phyloP scores from a whole-genome alignment of 2,113 vertebrate species.

The Centropus unirufus region DNA sequence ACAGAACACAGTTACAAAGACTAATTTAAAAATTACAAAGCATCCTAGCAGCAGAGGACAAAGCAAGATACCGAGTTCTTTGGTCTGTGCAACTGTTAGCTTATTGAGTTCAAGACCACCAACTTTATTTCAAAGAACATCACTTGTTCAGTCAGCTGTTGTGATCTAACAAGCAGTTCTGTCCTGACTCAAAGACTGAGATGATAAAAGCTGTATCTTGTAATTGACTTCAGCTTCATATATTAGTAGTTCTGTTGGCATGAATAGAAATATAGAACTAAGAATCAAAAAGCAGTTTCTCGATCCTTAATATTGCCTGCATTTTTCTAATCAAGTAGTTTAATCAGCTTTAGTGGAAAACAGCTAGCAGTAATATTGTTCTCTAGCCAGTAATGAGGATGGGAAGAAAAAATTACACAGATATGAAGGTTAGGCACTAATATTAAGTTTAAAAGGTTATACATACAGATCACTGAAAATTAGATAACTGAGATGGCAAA shows the following conservation, averaged over 20 bases:
- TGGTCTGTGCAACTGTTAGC: not conserved
- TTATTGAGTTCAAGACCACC: not conserved
- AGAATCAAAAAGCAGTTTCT: not conserved
- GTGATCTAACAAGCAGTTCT: not conserved
- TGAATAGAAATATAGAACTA: not conserved
- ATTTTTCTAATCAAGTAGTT: not conserved
- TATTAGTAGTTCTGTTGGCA: not conserved
- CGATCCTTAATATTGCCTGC: not conserved
- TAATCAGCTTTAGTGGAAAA: not conserved
- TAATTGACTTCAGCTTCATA: not conserved
- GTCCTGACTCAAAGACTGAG: not conserved
- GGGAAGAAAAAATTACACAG: accelerated
- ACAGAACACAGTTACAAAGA: not conserved
- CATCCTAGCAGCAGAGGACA: not conserved
- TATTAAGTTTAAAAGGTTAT: not conserved
- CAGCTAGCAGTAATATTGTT: not conserved
- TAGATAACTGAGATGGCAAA: not conserved
- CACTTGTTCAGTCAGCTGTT: not conserved
- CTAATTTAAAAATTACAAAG: not conserved
- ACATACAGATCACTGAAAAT: not conserved
- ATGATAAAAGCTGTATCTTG: not conserved
- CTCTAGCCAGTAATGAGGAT: not conserved
- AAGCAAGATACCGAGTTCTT: not conserved
- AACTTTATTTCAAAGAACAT: not conserved
- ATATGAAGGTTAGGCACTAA: not conserved